Evolutionary conservation across 2,797 vertebrate species (phyloP).

Genomic region (Pangasius krempfi): DNA sequence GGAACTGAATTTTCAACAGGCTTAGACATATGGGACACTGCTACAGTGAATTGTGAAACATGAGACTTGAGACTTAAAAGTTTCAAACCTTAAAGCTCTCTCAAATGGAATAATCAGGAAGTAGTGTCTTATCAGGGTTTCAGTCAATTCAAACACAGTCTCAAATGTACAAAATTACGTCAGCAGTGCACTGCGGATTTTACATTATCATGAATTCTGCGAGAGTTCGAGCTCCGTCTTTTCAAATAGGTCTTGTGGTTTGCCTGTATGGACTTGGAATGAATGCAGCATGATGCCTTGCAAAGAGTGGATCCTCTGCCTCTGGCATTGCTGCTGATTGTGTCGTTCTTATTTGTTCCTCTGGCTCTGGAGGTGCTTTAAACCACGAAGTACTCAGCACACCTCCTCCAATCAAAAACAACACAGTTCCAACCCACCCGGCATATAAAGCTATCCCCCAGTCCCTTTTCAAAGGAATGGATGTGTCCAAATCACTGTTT

Average conservation of each 20-base stretch:
- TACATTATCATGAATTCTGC: not conserved
- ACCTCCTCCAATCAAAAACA: slow-evolving; percentile 80
- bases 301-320: slow-evolving; percentile 65
- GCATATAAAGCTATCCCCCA: slow-evolving; percentile 86
- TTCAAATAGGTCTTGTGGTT: slow-evolving; percentile 25
- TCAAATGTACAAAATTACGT: not conserved
- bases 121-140: not conserved
- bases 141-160: not conserved
- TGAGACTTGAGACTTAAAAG: not conserved
- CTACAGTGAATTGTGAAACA: not conserved
- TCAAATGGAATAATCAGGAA: not conserved
- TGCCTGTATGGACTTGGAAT: slow-evolving; percentile 62
- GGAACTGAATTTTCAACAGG: not conserved
- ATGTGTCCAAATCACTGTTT: slow-evolving; percentile 83
- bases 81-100: not conserved
- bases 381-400: slow-evolving; percentile 82
- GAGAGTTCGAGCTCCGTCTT: not conserved
- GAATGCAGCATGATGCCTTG: slow-evolving; percentile 69
- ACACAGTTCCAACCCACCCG: slow-evolving; percentile 82
- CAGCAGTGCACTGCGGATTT: not conserved
- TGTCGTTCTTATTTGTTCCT: not conserved
- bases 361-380: slow-evolving; percentile 28
- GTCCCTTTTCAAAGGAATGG: slow-evolving; percentile 77
- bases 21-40: not conserved
- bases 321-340: slow-evolving; percentile 43